These are phyloP conservation scores for Agriotes lineatus DNA, from an alignment of 2,888 invertebrate species.

Conservation along the genomic window DNA sequence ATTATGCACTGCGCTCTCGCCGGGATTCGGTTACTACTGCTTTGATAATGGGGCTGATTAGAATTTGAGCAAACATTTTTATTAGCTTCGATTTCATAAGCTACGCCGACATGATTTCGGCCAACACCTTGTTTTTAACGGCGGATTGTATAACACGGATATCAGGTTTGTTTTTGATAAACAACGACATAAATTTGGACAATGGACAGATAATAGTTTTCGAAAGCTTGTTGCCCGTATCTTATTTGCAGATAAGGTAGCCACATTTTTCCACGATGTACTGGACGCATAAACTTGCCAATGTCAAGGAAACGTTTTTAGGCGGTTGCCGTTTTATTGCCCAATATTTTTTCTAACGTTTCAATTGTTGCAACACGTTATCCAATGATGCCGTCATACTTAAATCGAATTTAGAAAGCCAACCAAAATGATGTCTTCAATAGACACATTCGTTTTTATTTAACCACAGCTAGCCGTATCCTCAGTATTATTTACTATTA, in stretches of 20 bases:
- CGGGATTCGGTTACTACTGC: conserved; percentile 12
- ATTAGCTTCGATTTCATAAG: conserved; percentile 28
- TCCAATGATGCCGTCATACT: too few species aligned
- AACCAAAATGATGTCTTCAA: too few species aligned
- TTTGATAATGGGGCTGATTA: conserved; percentile 30
- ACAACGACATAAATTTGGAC: conserved; percentile 36
- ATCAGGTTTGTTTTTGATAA: conserved; percentile 30
- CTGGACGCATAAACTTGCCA: background rate
- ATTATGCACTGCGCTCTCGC: conserved; percentile 25
- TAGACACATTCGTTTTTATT: too few species aligned
- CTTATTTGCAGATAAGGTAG: conserved; percentile 8
- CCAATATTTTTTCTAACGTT: too few species aligned
- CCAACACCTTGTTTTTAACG: conserved; percentile 31
- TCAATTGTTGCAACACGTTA: too few species aligned
- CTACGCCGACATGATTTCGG: conserved; percentile 19
- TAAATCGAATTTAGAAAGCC: too few species aligned
- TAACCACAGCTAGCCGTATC: too few species aligned
- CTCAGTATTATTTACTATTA: too few species aligned
- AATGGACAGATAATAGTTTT: conserved; percentile 37
- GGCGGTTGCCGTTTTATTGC: too few species aligned
- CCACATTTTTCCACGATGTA: conserved; percentile 2
- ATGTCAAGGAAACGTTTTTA: background rate
- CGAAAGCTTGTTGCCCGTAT: conserved; percentile 21
- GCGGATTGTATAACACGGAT: conserved; percentile 27
- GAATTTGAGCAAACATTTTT: conserved; percentile 15